Conservation (phyloP, 1,140 invertebrate species). For the Drosophila pseudoananassae region DNA sequence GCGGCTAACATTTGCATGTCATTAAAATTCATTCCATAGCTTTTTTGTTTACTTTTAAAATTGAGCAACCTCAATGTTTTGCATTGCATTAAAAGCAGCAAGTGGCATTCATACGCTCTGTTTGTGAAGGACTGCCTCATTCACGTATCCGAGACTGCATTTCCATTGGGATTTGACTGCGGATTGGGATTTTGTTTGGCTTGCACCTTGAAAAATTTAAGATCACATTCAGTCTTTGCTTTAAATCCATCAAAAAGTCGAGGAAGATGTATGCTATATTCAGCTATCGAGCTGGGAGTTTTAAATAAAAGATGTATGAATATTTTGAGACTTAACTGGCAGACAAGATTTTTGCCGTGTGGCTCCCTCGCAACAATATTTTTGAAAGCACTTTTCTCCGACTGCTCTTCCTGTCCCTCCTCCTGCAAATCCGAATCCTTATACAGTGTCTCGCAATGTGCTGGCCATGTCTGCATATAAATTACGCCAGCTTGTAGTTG, state of each 20-base stretch:
- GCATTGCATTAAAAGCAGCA: conserved; percentile 70
- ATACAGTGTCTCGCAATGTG: conserved; percentile 65
- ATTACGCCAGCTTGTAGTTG: conserved; percentile 76
- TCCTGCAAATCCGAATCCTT: conserved; percentile 20
- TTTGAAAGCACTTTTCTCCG: conserved; percentile 48
- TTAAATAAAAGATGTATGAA: neutral
- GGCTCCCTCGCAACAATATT: conserved; percentile 34
- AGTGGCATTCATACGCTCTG: conserved; percentile 35
- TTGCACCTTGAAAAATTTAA: conserved; percentile 20
- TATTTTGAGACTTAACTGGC: neutral
- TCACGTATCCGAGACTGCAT: conserved; percentile 22
- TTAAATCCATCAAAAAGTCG: too few species aligned
- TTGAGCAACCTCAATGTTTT: conserved; percentile 81
- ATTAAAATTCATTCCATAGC: conserved; percentile 79
- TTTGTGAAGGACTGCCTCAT: conserved; percentile 8
- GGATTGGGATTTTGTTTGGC: conserved; percentile 10
- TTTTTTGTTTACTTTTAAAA: conserved; percentile 79
- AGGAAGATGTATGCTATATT: neutral
- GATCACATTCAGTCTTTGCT: too few species aligned
- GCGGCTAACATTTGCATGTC: conserved; percentile 66
- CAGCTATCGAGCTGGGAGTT: too few species aligned
- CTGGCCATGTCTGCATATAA: conserved; percentile 78
- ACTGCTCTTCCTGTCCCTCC: conserved; percentile 11
- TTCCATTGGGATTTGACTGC: conserved; percentile 24
- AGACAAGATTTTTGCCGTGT: conserved; percentile 14